Evolutionary conservation across 1,140 invertebrate species (phyloP).

Genomic region (Penaeus japonicus): DNA sequence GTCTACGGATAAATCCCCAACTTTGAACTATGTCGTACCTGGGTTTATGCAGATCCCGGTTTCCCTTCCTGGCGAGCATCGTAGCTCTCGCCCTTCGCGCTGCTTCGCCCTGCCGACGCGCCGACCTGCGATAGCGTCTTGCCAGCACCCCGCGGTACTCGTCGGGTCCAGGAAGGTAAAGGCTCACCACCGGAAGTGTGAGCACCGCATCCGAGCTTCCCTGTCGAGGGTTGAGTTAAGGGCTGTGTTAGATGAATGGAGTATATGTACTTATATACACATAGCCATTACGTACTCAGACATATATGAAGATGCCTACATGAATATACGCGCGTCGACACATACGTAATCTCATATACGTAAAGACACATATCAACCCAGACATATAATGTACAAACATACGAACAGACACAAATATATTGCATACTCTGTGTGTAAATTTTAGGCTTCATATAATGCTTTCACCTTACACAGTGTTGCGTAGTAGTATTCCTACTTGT

Average conservation of each 20-base stretch:
- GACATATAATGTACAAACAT: not conserved
- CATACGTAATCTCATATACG: not conserved
- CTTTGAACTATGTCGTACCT: too few species aligned
- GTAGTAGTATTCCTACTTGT: too few species aligned
- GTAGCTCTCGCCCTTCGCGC: not conserved
- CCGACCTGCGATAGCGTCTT: not conserved
- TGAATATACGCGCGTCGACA: not conserved
- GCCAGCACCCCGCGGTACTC: not conserved
- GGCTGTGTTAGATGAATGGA: not conserved
- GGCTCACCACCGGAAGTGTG: constrained; percentile 18
- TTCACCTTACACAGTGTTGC: too few species aligned
- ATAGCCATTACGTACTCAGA: not conserved
- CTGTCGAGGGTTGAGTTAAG: not conserved
- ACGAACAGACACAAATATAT: not conserved
- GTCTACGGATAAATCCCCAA: too few species aligned
- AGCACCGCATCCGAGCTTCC: not conserved
- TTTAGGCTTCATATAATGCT: too few species aligned
- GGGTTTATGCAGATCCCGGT: too few species aligned
- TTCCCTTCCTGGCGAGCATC: too few species aligned
- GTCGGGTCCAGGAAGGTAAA: not conserved
- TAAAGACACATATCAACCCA: not conserved
- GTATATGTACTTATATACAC: not conserved
- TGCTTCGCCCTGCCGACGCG: not conserved
- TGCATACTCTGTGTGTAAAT: not conserved
- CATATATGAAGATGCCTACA: not conserved